Conservation (phyloP, 2,797 vertebrate species). For the Myotis daubentonii region DNA sequence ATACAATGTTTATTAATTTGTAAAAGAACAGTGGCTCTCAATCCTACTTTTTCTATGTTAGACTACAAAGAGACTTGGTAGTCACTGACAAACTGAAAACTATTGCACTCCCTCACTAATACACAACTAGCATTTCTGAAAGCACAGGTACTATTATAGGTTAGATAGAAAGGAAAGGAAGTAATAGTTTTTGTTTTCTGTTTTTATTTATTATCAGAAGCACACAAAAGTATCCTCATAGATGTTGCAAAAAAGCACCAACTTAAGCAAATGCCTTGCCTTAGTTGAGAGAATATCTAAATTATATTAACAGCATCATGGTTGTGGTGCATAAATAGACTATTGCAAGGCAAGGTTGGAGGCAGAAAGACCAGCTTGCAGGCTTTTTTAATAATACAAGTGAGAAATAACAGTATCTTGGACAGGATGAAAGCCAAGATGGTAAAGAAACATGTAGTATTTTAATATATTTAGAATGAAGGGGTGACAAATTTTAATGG, state of each 20-base stretch:
- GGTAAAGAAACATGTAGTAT: neutral
- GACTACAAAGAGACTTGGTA: neutral
- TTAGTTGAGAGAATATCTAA: neutral
- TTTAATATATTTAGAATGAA: neutral
- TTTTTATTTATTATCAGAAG: neutral
- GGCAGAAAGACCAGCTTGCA: neutral
- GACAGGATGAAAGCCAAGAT: neutral
- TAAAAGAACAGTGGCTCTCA: neutral
- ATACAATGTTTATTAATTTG: neutral
- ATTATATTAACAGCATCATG: neutral
- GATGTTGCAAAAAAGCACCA: neutral
- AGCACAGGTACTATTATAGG: neutral
- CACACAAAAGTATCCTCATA: neutral
- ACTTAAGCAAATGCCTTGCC: neutral
- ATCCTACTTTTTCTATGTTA: neutral
- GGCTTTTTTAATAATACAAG: neutral
- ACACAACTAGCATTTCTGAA: neutral
- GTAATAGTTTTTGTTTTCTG: neutral
- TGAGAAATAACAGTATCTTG: neutral
- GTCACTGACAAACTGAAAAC: neutral
- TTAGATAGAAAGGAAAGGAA: neutral
- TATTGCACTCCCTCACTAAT: neutral
- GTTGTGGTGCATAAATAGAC: accelerated
- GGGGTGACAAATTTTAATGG: neutral
- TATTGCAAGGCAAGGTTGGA: neutral